Evolutionary conservation across 2,888 invertebrate species (phyloP).

Genomic region (Lithophane semibrunnea): DNA sequence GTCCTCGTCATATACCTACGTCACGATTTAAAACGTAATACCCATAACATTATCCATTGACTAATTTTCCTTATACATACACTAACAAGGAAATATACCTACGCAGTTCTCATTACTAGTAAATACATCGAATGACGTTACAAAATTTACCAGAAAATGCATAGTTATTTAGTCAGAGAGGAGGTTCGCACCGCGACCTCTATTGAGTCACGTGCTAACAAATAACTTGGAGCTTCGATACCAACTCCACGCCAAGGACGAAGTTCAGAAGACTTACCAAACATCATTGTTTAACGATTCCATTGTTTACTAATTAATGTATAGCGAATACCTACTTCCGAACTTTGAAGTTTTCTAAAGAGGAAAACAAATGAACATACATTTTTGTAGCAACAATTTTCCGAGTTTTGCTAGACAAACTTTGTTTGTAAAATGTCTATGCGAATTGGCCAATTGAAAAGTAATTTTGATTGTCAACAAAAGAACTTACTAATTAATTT

Average conservation of each 20-base stretch:
- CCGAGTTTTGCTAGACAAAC: not conserved
- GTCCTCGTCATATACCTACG: conserved; percentile 25
- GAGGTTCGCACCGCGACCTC: not conserved
- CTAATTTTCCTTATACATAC: conserved; percentile 32
- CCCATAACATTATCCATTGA: not conserved
- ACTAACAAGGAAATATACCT: conserved; percentile 23
- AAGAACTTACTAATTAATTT: not conserved
- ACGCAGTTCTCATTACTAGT: conserved; percentile 18
- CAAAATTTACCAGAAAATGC: conserved; percentile 17
- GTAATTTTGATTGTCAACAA: not conserved
- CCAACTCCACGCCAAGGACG: not conserved
- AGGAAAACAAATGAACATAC: not conserved
- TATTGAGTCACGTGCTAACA: not conserved
- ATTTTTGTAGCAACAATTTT: not conserved
- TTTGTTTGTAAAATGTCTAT: conserved; percentile 1
- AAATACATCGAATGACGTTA: conserved; percentile 27
- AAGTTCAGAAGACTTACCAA: conserved; percentile 30
- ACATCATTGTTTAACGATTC: conserved; percentile 15
- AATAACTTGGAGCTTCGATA: not conserved
- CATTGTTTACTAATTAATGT: conserved; percentile 24
- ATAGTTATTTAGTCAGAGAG: conserved; percentile 9
- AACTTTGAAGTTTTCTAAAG: conserved; percentile 18
- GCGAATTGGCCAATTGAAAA: not conserved
- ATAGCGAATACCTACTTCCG: not conserved
- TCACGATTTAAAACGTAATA: conserved; percentile 26